Percentiles rank a stretch among this genome's conserved stretches.
phyloP scores from a whole-genome alignment of 2,888 invertebrate genomes.

The Molanna angustata region DNA sequence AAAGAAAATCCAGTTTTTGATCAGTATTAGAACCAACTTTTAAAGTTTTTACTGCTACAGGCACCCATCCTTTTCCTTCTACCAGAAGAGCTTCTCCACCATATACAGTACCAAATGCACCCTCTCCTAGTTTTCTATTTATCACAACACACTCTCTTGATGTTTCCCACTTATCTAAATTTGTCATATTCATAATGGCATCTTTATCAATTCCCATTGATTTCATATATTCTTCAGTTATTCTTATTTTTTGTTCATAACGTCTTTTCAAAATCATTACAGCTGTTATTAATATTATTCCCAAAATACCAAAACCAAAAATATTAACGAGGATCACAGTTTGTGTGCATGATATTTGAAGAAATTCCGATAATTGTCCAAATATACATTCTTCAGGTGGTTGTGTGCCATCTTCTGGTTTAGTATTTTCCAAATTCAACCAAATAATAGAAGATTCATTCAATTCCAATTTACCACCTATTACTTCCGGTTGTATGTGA shows the following conservation, averaged over 20 bases:
- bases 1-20: constrained; percentile 86
- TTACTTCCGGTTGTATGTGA: constrained; percentile 45
- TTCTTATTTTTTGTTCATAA: constrained; percentile 65
- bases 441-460: constrained; percentile 56
- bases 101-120: constrained; percentile 91
- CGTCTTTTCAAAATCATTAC: constrained; percentile 64
- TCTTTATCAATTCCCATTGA: constrained; percentile 62
- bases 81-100: constrained; percentile 81
- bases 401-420: constrained; percentile 67
- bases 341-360: constrained; percentile 70
- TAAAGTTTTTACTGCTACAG: constrained; percentile 86
- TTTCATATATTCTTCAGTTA: constrained; percentile 66
- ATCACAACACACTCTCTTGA: constrained; percentile 80
- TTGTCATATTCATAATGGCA: constrained; percentile 41
- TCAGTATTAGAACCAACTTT: constrained; percentile 80
- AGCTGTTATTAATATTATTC: constrained; percentile 55
- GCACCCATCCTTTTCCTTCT: constrained; percentile 69
- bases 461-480: constrained; percentile 53
- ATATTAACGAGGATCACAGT: constrained; percentile 67
- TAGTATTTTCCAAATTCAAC: constrained; percentile 58
- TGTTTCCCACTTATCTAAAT: constrained; percentile 85
- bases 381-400: constrained; percentile 63
- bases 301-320: constrained; percentile 56
- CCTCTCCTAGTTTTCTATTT: constrained; percentile 82
- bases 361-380: constrained; percentile 62